phyloP scores from a whole-genome alignment of 2,888 invertebrate species.

The Xanthorhoe designata region DNA sequence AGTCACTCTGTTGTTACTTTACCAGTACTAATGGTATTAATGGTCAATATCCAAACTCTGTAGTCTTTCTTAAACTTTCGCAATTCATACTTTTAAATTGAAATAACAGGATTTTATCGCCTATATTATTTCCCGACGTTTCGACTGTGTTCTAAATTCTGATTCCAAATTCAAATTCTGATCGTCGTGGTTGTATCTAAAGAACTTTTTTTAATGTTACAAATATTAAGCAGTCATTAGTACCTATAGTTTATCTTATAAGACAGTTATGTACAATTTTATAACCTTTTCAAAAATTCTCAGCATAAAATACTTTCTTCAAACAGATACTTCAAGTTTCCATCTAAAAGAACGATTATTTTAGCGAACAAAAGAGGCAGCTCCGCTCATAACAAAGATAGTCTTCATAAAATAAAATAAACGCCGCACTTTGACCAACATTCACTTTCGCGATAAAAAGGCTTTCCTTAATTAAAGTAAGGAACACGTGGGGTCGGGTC shows the following conservation, averaged over 20 bases:
- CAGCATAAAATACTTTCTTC: neutral
- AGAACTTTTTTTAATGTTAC: neutral
- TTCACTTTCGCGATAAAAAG: slow-evolving; percentile 51
- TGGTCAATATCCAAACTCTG: no score
- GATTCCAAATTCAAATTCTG: no score
- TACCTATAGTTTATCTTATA: neutral
- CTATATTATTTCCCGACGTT: no score
- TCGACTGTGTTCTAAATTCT: no score
- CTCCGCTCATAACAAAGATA: slow-evolving; percentile 8
- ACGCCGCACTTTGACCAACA: slow-evolving; percentile 28
- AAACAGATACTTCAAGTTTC: slow-evolving; percentile 1
- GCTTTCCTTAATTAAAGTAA: slow-evolving; percentile 62
- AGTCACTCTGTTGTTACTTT: no score
- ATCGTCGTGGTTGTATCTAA: neutral
- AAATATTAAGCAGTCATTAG: neutral
- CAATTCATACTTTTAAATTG: no score
- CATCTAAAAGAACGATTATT: slow-evolving; percentile 1
- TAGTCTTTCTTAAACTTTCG: no score
- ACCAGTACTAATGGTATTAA: no score
- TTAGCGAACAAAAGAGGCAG: slow-evolving; percentile 6
- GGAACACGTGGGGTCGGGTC: slow-evolving; percentile 58
- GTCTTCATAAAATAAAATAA: slow-evolving; percentile 28
- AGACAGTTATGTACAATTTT: neutral
- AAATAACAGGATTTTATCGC: no score
- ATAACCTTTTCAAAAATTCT: neutral